A percentile compares a stretch with the other conserved stretches of the same genome.
phyloP scores from a whole-genome alignment of 2,888 invertebrate genomes.

The Leptinotarsa rubiginosa region DNA sequence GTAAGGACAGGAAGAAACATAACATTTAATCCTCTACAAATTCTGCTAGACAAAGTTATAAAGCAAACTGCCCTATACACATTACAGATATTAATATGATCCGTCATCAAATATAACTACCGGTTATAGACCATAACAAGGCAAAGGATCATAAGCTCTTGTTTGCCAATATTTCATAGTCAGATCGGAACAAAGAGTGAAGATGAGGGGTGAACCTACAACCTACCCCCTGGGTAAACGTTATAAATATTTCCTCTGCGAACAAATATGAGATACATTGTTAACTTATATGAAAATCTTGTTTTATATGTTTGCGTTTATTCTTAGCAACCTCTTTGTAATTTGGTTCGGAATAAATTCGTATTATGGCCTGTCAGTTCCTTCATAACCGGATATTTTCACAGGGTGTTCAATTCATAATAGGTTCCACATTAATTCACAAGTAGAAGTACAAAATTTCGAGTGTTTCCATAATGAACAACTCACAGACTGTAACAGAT shows the following conservation, averaged over 20 bases:
- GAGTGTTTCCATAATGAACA: not conserved
- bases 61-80: conserved; percentile 20
- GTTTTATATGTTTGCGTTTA: conserved; percentile 53
- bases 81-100: conserved; percentile 24
- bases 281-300: conserved; percentile 46
- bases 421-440: no score
- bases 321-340: conserved; percentile 28
- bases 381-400: not conserved
- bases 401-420: not conserved
- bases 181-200: conserved; percentile 28
- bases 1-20: not conserved
- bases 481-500: not conserved
- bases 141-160: conserved; percentile 34
- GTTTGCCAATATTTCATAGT: conserved; percentile 41
- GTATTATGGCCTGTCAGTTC: conserved; percentile 20
- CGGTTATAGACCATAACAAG: conserved; percentile 19
- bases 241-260: conserved; percentile 28
- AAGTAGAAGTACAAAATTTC: not conserved
- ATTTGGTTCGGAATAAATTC: conserved; percentile 27
- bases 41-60: conserved; percentile 2
- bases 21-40: conserved; percentile 25
- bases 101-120: conserved; percentile 20
- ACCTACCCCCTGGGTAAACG: conserved; percentile 27
- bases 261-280: conserved; percentile 38
- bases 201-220: conserved; percentile 25